Conservation (phyloP, 2,113 vertebrate species). For the Beaufortia kweichowensis region DNA sequence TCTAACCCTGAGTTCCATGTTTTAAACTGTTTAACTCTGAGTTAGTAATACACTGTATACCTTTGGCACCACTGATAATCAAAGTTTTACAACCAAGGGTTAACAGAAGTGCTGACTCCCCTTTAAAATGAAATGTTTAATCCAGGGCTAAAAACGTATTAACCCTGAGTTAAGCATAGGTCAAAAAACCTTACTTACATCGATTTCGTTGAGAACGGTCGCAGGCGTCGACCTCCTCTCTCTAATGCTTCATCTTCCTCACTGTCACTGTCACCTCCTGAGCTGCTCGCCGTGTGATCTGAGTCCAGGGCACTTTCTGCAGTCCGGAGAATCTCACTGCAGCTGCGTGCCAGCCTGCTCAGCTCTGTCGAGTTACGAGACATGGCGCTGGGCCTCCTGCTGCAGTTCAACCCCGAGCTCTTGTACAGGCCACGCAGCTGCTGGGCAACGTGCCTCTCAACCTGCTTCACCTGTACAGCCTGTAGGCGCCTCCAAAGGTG, state of each 20-base stretch:
- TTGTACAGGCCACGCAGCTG: constrained; percentile 59
- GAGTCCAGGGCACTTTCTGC: constrained; percentile 69
- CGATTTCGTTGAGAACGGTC: constrained; percentile 36
- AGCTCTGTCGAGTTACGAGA: constrained; percentile 52
- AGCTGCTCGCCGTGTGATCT: constrained; percentile 68
- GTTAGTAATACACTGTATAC: neutral
- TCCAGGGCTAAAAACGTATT: neutral
- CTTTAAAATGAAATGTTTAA: too few species aligned
- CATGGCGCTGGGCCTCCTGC: neutral
- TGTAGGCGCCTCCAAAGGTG: constrained; percentile 62
- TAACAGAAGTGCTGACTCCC: too few species aligned
- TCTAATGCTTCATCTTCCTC: constrained; percentile 51
- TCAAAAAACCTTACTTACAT: constrained; percentile 25
- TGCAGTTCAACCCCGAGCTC: constrained; percentile 23
- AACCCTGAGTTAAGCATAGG: neutral
- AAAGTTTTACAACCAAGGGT: too few species aligned
- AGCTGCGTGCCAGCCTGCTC: constrained; percentile 57
- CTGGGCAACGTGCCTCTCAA: constrained; percentile 65
- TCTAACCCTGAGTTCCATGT: neutral
- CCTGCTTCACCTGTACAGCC: constrained; percentile 65
- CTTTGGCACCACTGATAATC: neutral
- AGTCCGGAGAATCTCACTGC: constrained; percentile 61
- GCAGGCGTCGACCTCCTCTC: constrained; percentile 9
- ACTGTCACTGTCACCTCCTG: constrained; percentile 58
- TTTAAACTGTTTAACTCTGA: neutral